These are phyloP conservation scores for Luidia sarsii DNA, from an alignment of 53 echinoderm and acorn worm species.

Conservation along the genomic window DNA sequence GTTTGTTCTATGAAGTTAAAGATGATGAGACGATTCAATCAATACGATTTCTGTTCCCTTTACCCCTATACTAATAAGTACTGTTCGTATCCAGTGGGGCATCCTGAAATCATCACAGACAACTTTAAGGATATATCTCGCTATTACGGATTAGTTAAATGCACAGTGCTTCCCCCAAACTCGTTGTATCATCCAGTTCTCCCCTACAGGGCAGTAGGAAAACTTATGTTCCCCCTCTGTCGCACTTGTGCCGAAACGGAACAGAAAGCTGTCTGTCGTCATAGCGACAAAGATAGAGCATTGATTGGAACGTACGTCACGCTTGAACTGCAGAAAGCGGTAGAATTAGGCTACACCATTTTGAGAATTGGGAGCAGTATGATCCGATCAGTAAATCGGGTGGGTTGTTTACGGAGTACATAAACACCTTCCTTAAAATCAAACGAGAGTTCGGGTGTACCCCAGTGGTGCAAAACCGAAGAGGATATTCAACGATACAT, in stretches of 20 bases:
- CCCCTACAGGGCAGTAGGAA: slow-evolving; percentile 18
- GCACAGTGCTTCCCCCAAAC: slow-evolving; percentile 21
- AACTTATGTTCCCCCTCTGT: slow-evolving; percentile 41
- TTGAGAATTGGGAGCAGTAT: slow-evolving; percentile 25
- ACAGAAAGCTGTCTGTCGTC: slow-evolving; percentile 40
- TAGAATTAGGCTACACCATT: slow-evolving; percentile 60
- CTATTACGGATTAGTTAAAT: slow-evolving; percentile 37
- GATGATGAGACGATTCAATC: slow-evolving; percentile 25
- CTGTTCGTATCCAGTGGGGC: slow-evolving; percentile 23
- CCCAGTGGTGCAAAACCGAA: slow-evolving; percentile 62
- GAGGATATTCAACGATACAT: slow-evolving; percentile 49
- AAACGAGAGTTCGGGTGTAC: slow-evolving; percentile 68
- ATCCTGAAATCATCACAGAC: slow-evolving; percentile 12
- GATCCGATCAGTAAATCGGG: slow-evolving; percentile 41
- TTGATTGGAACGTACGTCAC: slow-evolving; percentile 62
- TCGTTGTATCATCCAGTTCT: slow-evolving; percentile 16
- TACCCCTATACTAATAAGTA: slow-evolving; percentile 46
- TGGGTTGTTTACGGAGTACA: slow-evolving; percentile 62
- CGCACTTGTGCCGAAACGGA: slow-evolving; percentile 13
- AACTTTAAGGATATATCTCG: slow-evolving; percentile 9
- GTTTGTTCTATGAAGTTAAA: slow-evolving; percentile 9
- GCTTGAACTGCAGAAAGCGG: slow-evolving; percentile 56
- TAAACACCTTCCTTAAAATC: slow-evolving; percentile 62
- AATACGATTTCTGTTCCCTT: slow-evolving; percentile 21
- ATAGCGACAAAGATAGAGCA: slow-evolving; percentile 42